Base-by-base conservation (phyloP, 2,113 vertebrate species). In the Chrysemys picta region DNA sequence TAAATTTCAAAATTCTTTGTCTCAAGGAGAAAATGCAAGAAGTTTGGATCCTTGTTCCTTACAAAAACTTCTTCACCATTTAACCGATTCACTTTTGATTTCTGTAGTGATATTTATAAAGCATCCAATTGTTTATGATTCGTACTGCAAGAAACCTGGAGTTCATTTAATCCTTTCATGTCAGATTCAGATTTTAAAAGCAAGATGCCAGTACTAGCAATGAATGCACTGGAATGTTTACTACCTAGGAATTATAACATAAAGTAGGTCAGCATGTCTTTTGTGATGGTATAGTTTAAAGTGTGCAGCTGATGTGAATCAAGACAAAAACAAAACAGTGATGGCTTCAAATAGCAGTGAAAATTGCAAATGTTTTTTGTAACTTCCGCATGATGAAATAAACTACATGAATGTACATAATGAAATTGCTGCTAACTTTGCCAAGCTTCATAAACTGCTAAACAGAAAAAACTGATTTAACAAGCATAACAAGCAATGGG, bases 341-440 rank as follows among this genome's bases (percentile, higher is more conserved):
- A 5, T 42, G 82, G 80, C 47, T 95, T 95, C 94, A 87, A 83
- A 91, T 50, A 95, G 89, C 69, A 91, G 62, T 27, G 59, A 82
- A 49, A 45, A 42, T 13, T 24, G 24, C 22, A 88, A 81, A 85
- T 42, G 19, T 91, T 45, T 45, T 78, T 53, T 45, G 25, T 89
- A 52, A 91, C 80, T 93, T 87, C 89, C 69, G 88, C 92, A 94
- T 29, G 84, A 95, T 86, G 94, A 96, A 96, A 87, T 53, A 92
- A 95, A 96, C 88, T 85, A 87, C 56, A 85, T 93, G 93, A 93
- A 82, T 95, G 86, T 85, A 91, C n/a, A 82, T 86, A 96, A 96
- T 95, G 87, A 90, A 82, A 22, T 69, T 54, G 75, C 24, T 87
- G 79, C 89, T 97, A 96, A 93, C 93, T 95, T 96, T 89, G 59